Conservation (phyloP, 1,140 invertebrate species). For the Nasonia vitripennis region DNA sequence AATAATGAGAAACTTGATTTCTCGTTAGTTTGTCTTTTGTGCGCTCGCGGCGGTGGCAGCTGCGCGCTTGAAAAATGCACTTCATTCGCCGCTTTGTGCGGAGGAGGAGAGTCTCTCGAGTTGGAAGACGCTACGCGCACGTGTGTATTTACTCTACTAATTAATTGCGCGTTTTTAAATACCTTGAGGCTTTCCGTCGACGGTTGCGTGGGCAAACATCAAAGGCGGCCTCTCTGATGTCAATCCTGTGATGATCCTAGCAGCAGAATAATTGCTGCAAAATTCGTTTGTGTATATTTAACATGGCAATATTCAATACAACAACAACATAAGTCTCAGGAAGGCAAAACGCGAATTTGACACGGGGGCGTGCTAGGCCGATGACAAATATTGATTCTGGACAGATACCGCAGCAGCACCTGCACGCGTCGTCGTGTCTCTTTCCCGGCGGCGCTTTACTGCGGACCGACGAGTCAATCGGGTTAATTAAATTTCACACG, state of each 20-base stretch:
- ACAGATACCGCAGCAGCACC: background rate
- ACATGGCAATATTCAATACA: too few species aligned
- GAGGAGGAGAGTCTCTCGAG: background rate
- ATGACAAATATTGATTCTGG: slow-evolving; percentile 57
- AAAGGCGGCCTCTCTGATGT: too few species aligned
- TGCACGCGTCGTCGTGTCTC: background rate
- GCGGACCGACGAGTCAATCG: slow-evolving; percentile 54
- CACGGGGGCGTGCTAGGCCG: slow-evolving; percentile 32
- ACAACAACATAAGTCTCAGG: too few species aligned
- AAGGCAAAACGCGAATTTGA: too few species aligned
- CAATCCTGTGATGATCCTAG: too few species aligned
- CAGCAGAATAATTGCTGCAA: background rate
- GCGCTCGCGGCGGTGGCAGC: background rate
- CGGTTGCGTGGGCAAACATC: too few species aligned
- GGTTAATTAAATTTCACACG: slow-evolving; percentile 54
- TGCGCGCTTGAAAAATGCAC: background rate
- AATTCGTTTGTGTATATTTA: too few species aligned
- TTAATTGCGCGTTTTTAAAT: background rate
- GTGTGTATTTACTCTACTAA: slow-evolving; percentile 2
- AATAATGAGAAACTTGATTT: slow-evolving; percentile 21
- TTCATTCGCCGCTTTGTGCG: background rate
- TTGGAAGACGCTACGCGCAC: background rate
- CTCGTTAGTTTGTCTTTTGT: background rate
- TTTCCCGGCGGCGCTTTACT: slow-evolving; percentile 17
- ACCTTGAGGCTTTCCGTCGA: too few species aligned